These are phyloP conservation scores for Brotogeris chrysoptera DNA, from an alignment of 2,797 vertebrate species.

Conservation along the genomic window DNA sequence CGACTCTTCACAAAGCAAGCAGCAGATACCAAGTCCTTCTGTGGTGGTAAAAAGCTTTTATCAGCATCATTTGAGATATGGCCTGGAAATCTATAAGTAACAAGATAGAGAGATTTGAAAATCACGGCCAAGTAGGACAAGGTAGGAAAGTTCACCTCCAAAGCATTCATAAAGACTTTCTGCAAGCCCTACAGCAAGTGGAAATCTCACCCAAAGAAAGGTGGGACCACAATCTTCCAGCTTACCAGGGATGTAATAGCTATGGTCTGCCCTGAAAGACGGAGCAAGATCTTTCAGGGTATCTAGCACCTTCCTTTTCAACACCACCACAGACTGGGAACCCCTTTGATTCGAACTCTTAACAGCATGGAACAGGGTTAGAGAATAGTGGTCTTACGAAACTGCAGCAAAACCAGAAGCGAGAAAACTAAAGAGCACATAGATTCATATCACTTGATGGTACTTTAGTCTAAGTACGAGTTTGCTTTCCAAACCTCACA, in stretches of 20 bases:
- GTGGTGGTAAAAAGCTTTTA: neutral
- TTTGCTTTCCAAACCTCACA: neutral
- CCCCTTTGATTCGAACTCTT: neutral
- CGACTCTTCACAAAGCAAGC: neutral
- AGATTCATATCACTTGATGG: neutral
- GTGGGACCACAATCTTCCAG: neutral
- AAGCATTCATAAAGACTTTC: neutral
- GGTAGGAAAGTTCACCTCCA: neutral
- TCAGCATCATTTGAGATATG: rapidly evolving
- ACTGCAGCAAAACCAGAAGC: neutral
- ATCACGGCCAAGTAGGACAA: neutral
- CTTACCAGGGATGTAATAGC: neutral
- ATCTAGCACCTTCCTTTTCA: neutral
- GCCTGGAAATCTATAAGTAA: neutral
- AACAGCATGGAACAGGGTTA: neutral
- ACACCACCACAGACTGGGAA: neutral
- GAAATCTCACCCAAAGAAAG: neutral
- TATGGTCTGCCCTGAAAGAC: neutral
- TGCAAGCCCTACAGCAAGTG: neutral
- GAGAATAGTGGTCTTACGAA: neutral
- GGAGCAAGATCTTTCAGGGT: neutral
- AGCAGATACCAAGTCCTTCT: neutral
- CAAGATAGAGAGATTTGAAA: neutral
- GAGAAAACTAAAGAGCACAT: rapidly evolving
- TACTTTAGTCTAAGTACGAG: neutral